phyloP scores from a whole-genome alignment of 2,113 vertebrate species.

The Podilymbus podiceps region DNA sequence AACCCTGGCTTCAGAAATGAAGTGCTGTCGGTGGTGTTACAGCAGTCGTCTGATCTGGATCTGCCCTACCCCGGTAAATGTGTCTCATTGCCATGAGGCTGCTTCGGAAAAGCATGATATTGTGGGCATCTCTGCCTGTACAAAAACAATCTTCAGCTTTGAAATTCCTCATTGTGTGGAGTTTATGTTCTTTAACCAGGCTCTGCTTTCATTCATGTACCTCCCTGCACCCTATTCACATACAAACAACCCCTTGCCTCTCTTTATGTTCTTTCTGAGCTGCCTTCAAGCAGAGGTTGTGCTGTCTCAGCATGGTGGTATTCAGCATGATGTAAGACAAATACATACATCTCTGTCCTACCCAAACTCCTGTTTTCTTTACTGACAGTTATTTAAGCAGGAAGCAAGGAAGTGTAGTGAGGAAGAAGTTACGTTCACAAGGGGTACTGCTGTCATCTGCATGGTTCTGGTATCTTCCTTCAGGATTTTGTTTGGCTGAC shows the following conservation, averaged over 20 bases:
- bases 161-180: neutral
- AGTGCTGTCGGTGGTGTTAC: rapidly evolving
- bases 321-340: neutral
- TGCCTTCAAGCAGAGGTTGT: neutral
- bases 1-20: neutral
- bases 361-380: neutral
- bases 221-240: rapidly evolving
- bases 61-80: neutral
- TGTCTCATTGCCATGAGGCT: neutral
- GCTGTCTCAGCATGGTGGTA: neutral
- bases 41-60: neutral
- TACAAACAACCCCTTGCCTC: neutral
- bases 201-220: neutral
- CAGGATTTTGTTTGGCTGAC: neutral
- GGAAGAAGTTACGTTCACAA: neutral
- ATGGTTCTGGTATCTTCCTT: neutral
- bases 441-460: neutral
- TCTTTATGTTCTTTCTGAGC: neutral
- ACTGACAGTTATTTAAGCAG: neutral
- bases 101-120: neutral
- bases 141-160: neutral
- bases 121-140: neutral
- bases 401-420: neutral
- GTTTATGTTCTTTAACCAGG: neutral
- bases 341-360: neutral